Conservation (phyloP, 2,797 vertebrate species). For the Tragopan temminckii region DNA sequence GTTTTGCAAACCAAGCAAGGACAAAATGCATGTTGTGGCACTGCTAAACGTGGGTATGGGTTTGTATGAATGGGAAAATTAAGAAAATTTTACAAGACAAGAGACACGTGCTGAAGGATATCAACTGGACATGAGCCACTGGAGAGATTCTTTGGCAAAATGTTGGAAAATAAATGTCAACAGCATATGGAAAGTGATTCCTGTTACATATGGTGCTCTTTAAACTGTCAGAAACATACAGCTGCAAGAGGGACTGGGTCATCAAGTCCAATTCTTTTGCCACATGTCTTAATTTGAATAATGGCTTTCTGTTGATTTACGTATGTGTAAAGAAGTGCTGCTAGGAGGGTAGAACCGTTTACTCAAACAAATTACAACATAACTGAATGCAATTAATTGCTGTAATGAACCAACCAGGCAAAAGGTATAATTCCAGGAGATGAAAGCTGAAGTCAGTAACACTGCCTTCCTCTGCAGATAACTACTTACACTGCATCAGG, state of each 20-base stretch:
- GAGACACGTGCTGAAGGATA: rapidly evolving
- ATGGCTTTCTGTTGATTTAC: not conserved
- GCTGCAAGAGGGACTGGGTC: not conserved
- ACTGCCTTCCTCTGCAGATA: not conserved
- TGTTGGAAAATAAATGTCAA: not conserved
- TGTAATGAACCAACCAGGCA: not conserved
- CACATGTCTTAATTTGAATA: not conserved
- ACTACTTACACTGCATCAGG: not conserved
- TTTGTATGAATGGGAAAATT: not conserved
- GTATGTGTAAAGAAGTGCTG: not conserved
- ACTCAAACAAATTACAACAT: not conserved
- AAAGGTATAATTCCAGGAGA: not conserved
- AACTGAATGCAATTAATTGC: not conserved
- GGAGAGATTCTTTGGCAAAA: not conserved
- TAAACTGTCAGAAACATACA: not conserved
- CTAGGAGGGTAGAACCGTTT: not conserved
- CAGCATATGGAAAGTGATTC: not conserved
- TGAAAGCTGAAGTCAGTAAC: not conserved
- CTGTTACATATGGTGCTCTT: not conserved
- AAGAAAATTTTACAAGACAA: not conserved
- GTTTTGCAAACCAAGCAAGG: not conserved
- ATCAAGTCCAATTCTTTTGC: not conserved
- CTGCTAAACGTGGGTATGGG: not conserved
- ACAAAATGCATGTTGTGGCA: not conserved
- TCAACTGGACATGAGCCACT: not conserved